Conservation (phyloP, 2,113 vertebrate species). For the Mirounga angustirostris region DNA sequence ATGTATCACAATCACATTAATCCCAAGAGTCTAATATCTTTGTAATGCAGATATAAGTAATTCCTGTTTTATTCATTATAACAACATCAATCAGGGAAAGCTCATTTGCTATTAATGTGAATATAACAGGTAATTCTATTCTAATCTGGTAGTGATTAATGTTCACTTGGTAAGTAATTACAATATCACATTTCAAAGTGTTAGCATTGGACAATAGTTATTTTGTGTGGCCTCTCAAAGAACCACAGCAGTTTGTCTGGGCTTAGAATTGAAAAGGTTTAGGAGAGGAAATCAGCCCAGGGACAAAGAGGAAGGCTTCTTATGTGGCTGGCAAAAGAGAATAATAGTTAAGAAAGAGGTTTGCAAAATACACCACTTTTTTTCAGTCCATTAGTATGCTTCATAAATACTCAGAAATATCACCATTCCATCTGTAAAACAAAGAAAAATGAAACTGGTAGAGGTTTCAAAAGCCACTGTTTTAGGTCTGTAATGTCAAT, state of each 20-base stretch:
- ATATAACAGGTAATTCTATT: slow-evolving; percentile 74
- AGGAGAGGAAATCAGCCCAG: slow-evolving; percentile 39
- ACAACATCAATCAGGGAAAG: slow-evolving; percentile 74
- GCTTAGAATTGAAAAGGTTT: slow-evolving; percentile 50
- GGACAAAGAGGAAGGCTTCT: neutral
- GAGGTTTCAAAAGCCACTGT: neutral
- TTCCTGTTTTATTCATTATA: slow-evolving; percentile 75
- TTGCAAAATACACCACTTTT: neutral
- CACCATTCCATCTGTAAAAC: slow-evolving; percentile 10
- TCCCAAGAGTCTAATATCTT: slow-evolving; percentile 61
- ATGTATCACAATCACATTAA: slow-evolving; percentile 69
- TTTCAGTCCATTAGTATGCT: neutral
- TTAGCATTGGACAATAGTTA: slow-evolving; percentile 47
- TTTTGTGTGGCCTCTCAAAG: slow-evolving; percentile 58
- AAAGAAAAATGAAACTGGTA: slow-evolving; percentile 23
- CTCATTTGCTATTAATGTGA: slow-evolving; percentile 67
- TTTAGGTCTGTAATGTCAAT: neutral
- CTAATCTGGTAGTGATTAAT: slow-evolving; percentile 79
- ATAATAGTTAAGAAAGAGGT: neutral
- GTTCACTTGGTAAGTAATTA: slow-evolving; percentile 68
- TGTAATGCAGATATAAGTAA: slow-evolving; percentile 61
- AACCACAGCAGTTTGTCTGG: slow-evolving; percentile 42
- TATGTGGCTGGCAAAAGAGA: neutral
- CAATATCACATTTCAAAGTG: slow-evolving; percentile 60
- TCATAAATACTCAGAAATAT: neutral